These are phyloP conservation scores for Heliconius congener DNA, from an alignment of 1,140 invertebrate species.

Conservation along the genomic window DNA sequence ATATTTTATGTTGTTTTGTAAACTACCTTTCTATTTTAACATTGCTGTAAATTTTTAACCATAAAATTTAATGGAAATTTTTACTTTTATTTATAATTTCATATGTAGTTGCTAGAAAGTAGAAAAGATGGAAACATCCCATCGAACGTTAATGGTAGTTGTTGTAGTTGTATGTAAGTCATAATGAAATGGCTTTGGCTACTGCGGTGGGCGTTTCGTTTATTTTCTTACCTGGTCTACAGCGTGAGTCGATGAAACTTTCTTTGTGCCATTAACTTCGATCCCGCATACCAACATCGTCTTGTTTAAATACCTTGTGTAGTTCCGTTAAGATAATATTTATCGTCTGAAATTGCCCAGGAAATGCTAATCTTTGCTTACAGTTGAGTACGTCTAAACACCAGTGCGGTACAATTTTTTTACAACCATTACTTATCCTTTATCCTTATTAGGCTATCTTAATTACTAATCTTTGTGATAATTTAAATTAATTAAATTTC, in stretches of 20 bases:
- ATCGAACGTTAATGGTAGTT: background rate
- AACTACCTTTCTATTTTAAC: constrained; percentile 1
- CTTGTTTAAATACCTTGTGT: constrained; percentile 16
- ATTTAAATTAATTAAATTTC: too few relatives aligned
- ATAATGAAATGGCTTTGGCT: constrained; percentile 73
- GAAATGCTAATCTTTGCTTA: background rate
- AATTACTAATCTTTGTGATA: too few relatives aligned
- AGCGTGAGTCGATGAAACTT: constrained; percentile 47
- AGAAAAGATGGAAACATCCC: background rate
- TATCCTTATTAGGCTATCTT: too few relatives aligned
- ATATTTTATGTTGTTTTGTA: constrained; percentile 19
- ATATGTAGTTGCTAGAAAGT: background rate
- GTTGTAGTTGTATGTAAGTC: constrained; percentile 58
- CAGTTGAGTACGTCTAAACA: background rate
- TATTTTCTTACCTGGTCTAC: constrained; percentile 57
- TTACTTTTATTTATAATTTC: background rate
- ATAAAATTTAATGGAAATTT: background rate
- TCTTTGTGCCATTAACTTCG: constrained; percentile 54
- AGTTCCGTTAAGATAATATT: constrained; percentile 18
- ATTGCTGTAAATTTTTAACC: background rate
- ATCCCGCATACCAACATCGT: constrained; percentile 37
- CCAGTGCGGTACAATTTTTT: too few relatives aligned
- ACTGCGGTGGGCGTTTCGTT: constrained; percentile 63
- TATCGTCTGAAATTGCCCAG: constrained; percentile 15
- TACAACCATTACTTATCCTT: too few relatives aligned